These are phyloP conservation scores for Pandion haliaetus DNA, from an alignment of 2,113 vertebrate genomes.

Conservation along the genomic window DNA sequence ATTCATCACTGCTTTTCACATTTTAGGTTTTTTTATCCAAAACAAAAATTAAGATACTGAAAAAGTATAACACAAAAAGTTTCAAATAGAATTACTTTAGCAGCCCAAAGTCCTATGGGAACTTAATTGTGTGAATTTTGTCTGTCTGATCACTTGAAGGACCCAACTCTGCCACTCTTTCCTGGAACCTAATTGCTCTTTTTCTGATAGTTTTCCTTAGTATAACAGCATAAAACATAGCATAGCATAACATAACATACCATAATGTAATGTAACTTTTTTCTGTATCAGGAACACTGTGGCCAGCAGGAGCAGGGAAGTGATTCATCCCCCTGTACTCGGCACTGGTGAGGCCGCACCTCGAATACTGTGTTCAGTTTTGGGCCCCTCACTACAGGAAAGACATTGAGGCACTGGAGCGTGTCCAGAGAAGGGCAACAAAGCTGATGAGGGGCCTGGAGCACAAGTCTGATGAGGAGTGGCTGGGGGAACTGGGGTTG, in stretches of 20 bases:
- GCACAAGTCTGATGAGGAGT: too few relatives aligned
- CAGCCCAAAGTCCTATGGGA: neutral
- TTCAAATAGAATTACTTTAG: neutral
- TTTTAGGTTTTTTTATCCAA: neutral
- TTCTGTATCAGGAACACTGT: too few relatives aligned
- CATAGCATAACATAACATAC: too few relatives aligned
- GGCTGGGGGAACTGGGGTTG: too few relatives aligned
- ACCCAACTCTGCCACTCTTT: neutral
- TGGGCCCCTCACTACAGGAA: too few relatives aligned
- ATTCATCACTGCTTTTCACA: neutral
- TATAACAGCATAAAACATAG: neutral
- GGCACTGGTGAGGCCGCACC: too few relatives aligned
- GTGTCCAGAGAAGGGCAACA: too few relatives aligned
- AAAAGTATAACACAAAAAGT: neutral
- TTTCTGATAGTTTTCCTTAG: neutral
- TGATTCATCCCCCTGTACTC: too few relatives aligned
- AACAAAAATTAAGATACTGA: neutral
- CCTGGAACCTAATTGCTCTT: neutral
- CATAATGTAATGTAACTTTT: neutral
- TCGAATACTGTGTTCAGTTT: too few relatives aligned
- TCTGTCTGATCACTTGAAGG: accelerated
- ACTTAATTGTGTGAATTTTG: neutral
- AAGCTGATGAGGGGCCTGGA: too few relatives aligned
- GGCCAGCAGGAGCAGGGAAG: too few relatives aligned
- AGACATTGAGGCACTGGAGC: too few relatives aligned